Percentiles rank a stretch among this genome's conserved stretches.
phyloP scores from a whole-genome alignment of 2,888 invertebrate genomes.

The Melieria omissa region DNA sequence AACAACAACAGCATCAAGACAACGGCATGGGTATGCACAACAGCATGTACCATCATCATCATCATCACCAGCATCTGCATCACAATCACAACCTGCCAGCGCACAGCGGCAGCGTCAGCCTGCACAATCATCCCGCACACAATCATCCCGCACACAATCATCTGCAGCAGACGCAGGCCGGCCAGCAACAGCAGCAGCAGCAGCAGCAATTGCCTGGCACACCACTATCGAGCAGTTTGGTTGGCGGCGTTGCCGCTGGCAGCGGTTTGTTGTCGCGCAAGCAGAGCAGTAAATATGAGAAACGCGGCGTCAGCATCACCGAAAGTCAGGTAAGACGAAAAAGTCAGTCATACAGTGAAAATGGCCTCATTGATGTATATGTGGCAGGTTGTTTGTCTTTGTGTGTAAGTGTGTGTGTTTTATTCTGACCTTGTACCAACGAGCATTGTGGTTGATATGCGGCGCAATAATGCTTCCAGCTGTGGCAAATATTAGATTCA shows the following conservation, averaged over 20 bases:
- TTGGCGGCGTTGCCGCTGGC: conserved; percentile 43
- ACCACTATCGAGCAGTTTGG: conserved; percentile 36
- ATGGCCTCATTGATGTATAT: background rate
- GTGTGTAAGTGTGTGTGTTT: background rate
- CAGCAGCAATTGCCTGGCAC: conserved; percentile 41
- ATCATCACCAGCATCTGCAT: conserved; percentile 32
- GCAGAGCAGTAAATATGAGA: conserved; percentile 67
- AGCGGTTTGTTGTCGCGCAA: conserved; percentile 62
- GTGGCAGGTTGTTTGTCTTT: background rate
- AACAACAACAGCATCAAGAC: conserved; percentile 54
- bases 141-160: conserved; percentile 45
- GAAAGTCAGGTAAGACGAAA: conserved; percentile 64
- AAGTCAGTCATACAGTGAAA: background rate
- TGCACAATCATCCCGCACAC: conserved; percentile 49
- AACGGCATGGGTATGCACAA: conserved; percentile 59
- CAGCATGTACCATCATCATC: conserved; percentile 57
- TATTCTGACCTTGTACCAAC: no score
- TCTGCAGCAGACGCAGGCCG: conserved; percentile 25
- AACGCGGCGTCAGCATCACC: conserved; percentile 66
- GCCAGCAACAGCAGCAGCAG: conserved; percentile 36
- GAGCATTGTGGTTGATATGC: no score
- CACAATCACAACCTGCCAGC: conserved; percentile 31
- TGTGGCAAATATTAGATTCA: no score
- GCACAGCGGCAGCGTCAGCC: conserved; percentile 27
- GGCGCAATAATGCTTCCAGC: no score